These are phyloP conservation scores for Tetraneura akinire DNA, from an alignment of 1,140 invertebrate genomes.

Conservation along the genomic window DNA sequence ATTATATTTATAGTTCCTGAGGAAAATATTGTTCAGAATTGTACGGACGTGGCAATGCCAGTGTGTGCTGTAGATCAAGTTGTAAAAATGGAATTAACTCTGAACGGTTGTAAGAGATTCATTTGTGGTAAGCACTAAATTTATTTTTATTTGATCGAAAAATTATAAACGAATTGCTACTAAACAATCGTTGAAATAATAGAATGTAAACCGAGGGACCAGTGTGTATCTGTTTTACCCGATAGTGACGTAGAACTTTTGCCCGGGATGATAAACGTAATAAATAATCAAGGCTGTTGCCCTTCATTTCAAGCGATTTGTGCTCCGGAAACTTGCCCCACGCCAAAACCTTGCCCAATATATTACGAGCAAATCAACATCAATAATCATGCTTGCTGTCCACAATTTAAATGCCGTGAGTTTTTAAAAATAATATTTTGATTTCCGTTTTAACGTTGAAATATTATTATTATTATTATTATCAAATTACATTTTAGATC, in stretches of 20 bases:
- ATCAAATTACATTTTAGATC: constrained; percentile 61
- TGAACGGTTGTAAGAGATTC: constrained; percentile 60
- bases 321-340: constrained; percentile 65
- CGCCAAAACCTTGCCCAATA: constrained; percentile 63
- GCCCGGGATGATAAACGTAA: constrained; percentile 65
- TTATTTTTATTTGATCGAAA: too few species aligned
- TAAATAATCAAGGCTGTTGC: constrained; percentile 71
- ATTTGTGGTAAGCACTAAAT: constrained; percentile 66
- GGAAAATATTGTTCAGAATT: constrained; percentile 20
- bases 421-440: background rate
- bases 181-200: too few species aligned
- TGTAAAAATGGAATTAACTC: constrained; percentile 30
- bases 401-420: constrained; percentile 67
- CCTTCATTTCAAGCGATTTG: constrained; percentile 66
- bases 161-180: too few species aligned
- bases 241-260: constrained; percentile 60
- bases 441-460: too few species aligned
- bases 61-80: constrained; percentile 33
- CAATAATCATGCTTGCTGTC: constrained; percentile 66
- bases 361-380: constrained; percentile 62
- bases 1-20: constrained; percentile 51
- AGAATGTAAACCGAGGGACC: constrained; percentile 71
- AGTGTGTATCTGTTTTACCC: constrained; percentile 64
- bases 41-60: constrained; percentile 27
- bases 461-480: background rate